Evolutionary conservation across 2,113 vertebrate genomes (phyloP).

Genomic region (Echinops telfairi): DNA sequence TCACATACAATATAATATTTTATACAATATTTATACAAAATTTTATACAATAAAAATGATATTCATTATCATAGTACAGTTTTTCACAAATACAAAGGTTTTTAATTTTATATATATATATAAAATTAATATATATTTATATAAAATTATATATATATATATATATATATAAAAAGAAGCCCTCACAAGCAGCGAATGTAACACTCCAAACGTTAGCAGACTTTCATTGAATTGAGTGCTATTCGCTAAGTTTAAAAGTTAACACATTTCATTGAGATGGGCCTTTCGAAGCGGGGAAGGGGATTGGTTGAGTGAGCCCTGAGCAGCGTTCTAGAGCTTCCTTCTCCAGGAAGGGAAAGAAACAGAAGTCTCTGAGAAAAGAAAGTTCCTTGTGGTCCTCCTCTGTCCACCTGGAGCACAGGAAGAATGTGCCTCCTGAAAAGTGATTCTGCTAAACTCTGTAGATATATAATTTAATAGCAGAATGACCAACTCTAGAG

Average conservation of each 20-base stretch:
- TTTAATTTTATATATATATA: not conserved
- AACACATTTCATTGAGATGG: not conserved
- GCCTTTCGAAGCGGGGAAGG: not conserved
- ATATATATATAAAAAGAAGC: slow-evolving; percentile 39
- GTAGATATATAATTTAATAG: not conserved
- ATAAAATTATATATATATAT: not conserved
- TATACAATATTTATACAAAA: not conserved
- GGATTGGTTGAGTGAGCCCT: not conserved
- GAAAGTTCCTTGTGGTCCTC: not conserved
- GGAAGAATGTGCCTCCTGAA: not conserved
- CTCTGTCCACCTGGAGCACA: not conserved
- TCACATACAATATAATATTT: slow-evolving; percentile 51
- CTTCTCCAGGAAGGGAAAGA: slow-evolving; percentile 10
- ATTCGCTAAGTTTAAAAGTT: slow-evolving; percentile 37
- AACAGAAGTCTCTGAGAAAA: slow-evolving; percentile 30
- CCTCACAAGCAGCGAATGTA: slow-evolving; percentile 12
- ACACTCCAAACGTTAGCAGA: not conserved
- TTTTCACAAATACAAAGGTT: too few species aligned
- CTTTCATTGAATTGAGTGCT: not conserved
- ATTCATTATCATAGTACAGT: too few species aligned
- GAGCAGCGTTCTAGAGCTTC: not conserved
- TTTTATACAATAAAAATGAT: too few species aligned
- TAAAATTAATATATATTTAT: not conserved
- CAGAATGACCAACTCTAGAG: not conserved
- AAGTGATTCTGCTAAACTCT: not conserved